These are phyloP conservation scores for Ctenopoma kingsleyae DNA, from an alignment of 2,797 vertebrate genomes.

Conservation along the genomic window DNA sequence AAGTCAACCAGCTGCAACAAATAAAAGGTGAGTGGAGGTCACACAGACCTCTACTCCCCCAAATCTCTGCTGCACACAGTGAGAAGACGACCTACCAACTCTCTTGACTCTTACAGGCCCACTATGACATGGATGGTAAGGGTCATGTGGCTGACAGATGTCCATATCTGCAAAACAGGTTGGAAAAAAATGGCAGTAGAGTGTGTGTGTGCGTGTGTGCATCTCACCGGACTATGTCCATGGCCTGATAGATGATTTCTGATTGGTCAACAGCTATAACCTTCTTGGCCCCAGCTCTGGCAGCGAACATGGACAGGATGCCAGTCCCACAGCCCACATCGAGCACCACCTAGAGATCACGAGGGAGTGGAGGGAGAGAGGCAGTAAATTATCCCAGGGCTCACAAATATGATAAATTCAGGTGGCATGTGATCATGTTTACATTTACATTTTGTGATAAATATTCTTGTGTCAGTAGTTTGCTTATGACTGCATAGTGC, in stretches of 20 bases:
- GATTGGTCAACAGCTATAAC: conserved; percentile 97
- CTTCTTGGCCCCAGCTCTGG: conserved; percentile 90
- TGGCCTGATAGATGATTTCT: conserved; percentile 95
- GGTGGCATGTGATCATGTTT: background rate
- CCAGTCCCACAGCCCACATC: conserved; percentile 97
- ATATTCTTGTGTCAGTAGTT: too few species aligned
- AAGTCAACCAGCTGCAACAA: conserved; percentile 77
- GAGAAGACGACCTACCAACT: background rate
- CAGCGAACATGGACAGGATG: conserved; percentile 97
- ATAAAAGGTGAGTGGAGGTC: conserved; percentile 78
- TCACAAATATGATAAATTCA: background rate
- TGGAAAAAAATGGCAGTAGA: too few species aligned
- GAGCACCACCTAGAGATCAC: conserved; percentile 88
- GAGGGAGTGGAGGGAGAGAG: background rate
- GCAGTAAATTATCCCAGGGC: background rate
- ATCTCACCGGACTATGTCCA: conserved; percentile 94
- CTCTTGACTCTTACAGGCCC: background rate
- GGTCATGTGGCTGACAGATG: background rate
- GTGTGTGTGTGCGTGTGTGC: background rate
- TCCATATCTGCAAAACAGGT: background rate
- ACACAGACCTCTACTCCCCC: conserved; percentile 51
- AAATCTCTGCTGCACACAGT: conserved; percentile 26
- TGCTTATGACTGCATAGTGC: too few species aligned
- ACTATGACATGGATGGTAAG: background rate
- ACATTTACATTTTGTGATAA: too few species aligned